These are phyloP conservation scores for Nothobranchius furzeri DNA, from an alignment of 2,113 vertebrate genomes.

Conservation along the genomic window DNA sequence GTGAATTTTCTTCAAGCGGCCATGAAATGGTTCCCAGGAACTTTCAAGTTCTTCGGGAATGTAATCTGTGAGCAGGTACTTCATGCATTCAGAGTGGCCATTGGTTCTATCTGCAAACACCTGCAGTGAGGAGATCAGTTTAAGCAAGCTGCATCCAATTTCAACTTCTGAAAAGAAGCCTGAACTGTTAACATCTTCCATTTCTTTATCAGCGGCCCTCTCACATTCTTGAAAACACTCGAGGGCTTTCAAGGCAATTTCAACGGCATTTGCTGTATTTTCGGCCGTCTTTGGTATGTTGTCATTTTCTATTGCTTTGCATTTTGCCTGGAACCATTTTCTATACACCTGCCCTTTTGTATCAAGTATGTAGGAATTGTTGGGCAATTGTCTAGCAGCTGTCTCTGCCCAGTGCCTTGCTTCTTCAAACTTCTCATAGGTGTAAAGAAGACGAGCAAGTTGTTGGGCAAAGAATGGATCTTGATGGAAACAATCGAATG, in stretches of 20 bases:
- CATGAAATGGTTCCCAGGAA: conserved; percentile 77
- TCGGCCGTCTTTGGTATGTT: conserved; percentile 43
- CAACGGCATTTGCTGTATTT: conserved; percentile 63
- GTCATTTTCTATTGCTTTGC: conserved; percentile 61
- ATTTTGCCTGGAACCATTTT: conserved; percentile 77
- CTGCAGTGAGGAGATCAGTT: conserved; percentile 70
- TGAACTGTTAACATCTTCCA: conserved; percentile 68
- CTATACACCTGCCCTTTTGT: conserved; percentile 86
- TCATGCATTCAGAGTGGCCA: conserved; percentile 70
- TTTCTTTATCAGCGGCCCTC: conserved; percentile 72
- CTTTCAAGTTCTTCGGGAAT: conserved; percentile 73
- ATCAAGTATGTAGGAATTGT: conserved; percentile 83
- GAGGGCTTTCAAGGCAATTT: conserved; percentile 80
- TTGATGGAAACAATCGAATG: conserved; percentile 74
- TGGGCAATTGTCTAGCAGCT: conserved; percentile 71
- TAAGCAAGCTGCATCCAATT: conserved; percentile 78
- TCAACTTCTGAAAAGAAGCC: conserved; percentile 82
- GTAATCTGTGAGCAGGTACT: conserved; percentile 79
- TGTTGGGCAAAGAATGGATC: conserved; percentile 84
- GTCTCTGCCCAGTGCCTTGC: conserved; percentile 78
- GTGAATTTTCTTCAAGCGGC: conserved; percentile 72
- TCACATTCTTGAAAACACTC: conserved; percentile 81
- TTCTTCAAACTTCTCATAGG: conserved; percentile 79
- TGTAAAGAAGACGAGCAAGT: conserved; percentile 82
- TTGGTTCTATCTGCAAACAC: conserved; percentile 65